These are phyloP conservation scores for Lissonota sp. DNA, from an alignment of 2,888 invertebrate genomes.

Conservation along the genomic window DNA sequence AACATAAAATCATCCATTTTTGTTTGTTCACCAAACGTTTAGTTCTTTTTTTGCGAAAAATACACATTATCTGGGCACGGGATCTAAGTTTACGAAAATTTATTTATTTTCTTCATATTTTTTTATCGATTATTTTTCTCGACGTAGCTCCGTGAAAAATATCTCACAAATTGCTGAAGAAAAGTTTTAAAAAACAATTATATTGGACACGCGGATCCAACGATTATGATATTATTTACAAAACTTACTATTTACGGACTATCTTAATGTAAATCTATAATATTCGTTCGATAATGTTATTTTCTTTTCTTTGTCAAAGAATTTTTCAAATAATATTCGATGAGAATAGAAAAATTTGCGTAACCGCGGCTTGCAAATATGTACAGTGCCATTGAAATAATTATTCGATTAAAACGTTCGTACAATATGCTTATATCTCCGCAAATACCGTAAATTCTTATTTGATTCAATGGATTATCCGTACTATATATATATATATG, in stretches of 20 bases:
- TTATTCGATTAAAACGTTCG: constrained; percentile 39
- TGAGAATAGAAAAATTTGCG: constrained; percentile 27
- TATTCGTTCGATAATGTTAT: background rate
- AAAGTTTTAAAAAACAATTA: constrained; percentile 37
- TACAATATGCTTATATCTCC: constrained; percentile 35
- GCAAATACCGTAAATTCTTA: constrained; percentile 49
- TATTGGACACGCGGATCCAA: constrained; percentile 43
- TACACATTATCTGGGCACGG: constrained; percentile 47
- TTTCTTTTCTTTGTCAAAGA: constrained; percentile 14
- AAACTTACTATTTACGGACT: constrained; percentile 57
- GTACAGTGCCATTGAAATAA: constrained; percentile 56
- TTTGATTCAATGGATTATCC: constrained; percentile 29
- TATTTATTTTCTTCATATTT: constrained; percentile 39
- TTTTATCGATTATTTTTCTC: constrained; percentile 15
- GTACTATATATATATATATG: constrained; percentile 44
- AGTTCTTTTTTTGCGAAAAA: constrained; percentile 55
- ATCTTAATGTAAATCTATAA: constrained; percentile 1
- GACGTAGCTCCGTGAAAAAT: constrained; percentile 38
- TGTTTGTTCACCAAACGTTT: constrained; percentile 7
- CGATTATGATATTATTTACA: constrained; percentile 65
- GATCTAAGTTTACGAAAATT: constrained; percentile 23
- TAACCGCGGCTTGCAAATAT: constrained; percentile 55
- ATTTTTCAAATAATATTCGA: constrained; percentile 56
- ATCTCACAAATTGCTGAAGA: constrained; percentile 40
- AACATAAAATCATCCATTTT: constrained; percentile 37